Evolutionary conservation across 1,140 invertebrate genomes (phyloP).

Genomic region (Pissodes strobi): DNA sequence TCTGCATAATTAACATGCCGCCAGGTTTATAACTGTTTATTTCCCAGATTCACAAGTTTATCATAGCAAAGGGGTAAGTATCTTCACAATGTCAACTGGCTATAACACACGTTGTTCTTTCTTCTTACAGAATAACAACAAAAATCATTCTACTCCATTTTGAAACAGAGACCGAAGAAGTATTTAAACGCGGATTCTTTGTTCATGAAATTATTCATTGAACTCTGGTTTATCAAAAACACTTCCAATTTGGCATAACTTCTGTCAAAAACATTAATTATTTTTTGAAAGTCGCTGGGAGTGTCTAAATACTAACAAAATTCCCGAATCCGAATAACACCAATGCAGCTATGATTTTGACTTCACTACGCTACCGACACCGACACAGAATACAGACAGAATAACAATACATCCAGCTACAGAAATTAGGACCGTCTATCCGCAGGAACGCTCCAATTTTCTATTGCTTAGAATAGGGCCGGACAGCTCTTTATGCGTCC

Average conservation of each 20-base stretch:
- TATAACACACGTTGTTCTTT: too few species aligned
- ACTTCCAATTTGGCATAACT: slow-evolving; percentile 23
- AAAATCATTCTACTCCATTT: slow-evolving; percentile 47
- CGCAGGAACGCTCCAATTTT: too few species aligned
- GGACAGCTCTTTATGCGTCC: too few species aligned
- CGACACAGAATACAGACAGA: slow-evolving; percentile 10
- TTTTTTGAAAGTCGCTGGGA: slow-evolving; percentile 33
- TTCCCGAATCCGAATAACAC: slow-evolving; percentile 40
- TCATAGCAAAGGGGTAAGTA: too few species aligned
- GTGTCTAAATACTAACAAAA: slow-evolving; percentile 38
- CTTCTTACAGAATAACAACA: slow-evolving; percentile 41
- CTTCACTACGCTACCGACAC: too few species aligned
- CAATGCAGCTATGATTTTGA: slow-evolving; percentile 40
- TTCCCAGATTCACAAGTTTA: too few species aligned
- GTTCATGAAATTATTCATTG: slow-evolving; percentile 28
- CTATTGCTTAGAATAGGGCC: too few species aligned
- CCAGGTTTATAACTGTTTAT: too few species aligned
- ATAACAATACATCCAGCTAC: too few species aligned
- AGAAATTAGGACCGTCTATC: too few species aligned
- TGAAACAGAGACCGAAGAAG: slow-evolving; percentile 39
- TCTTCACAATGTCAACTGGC: too few species aligned
- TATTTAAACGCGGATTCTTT: slow-evolving; percentile 37
- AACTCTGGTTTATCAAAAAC: slow-evolving; percentile 31
- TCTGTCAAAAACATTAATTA: slow-evolving; percentile 36
- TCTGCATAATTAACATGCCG: too few species aligned